Evolutionary conservation across 2,113 vertebrate species (phyloP), one percentile per base, ranked within the genome.

Genomic region (Pampusana beccarii): DNA sequence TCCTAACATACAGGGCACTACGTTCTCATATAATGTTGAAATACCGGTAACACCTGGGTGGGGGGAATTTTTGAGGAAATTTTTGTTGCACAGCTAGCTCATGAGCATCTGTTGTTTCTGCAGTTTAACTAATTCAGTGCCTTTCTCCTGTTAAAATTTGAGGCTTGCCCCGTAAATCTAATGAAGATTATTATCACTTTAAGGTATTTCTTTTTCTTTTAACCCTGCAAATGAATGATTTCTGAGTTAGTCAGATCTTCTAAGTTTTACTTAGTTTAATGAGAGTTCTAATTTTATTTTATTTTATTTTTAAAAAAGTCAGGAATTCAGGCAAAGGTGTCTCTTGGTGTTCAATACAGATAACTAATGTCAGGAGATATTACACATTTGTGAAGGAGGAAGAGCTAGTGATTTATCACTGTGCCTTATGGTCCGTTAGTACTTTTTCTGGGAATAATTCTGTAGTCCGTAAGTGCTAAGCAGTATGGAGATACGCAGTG

Each of bases 271-370:
- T 29, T 81, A 33, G 14, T 66, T 80, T 77, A 91, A 44, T 83
- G 34, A 65, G 54, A 38, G 5, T 83, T 92, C 23, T 80, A 6
- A 66, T 21, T 70, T 73, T 28, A 5, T n/a, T n/a, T n/a, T n/a
- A n/a, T n/a, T n/a, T n/a, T n/a, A n/a, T n/a, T n/a, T n/a, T 14
- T 5, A 3, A 40, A 44, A 60, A 70, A 36, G 3, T 0, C 12
- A 53, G 38, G 40, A 57, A 42, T 40, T 24, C 48, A 44, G n/a
- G 46, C 31, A 48, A 29, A 51, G 16, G 10, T 54, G 31, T n/a
- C 17, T 65, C 56, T 62, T 78, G 67, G 14, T 86, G 23, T 86
- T 83, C 34, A 25, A 1, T 44, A 58, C 6, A 46, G 38, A 31
- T 53, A 67, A 53, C 8, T 51, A 5, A 36, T 60, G 13, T 53